Evolutionary conservation across 2,888 invertebrate species (phyloP), one percentile per base, ranked within the genome.

Genomic region (Macrophya alboannulata): DNA sequence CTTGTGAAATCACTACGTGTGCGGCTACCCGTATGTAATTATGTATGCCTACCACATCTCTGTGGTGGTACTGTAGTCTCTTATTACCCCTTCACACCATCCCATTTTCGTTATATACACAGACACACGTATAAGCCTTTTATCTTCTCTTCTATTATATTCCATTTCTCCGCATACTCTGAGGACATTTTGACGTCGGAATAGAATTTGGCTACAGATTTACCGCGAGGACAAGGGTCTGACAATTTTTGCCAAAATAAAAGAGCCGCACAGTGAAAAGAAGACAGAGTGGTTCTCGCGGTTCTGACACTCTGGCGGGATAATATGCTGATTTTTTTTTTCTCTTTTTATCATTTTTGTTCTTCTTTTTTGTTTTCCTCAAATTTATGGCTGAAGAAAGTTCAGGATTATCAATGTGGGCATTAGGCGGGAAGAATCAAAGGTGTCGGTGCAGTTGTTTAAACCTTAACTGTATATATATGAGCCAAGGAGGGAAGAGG

Each of bases 401-500:
- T 37, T 2, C 6, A 68, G 68, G 68, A 68, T 25, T 12, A 68
- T 37, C 15, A 68, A 25, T 68, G 31, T 37, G 37, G 37, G 37
- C 15, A 68, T 8, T 15, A 8, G 4, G 68, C 68, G 37, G 31
- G 68, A 25, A 68, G 4, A 68, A 68, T 68, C 31, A 68, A 45
- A 74, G 72, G 72, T 74, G 72, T 74, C 72, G 72, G 45, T 45
- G 72, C 4, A 68, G 68, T 17, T 17, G 68, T 37, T 68, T 62
- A 25, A 62, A 21, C n/a, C n/a, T n/a, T n/a, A n/a, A n/a, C n/a
- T n/a, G n/a, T n/a, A n/a, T n/a, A n/a, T 21, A 40, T 17, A 74
- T 10, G 45, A 43, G 72, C 45, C 45, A 74, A 74, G 72, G 72
- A 74, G 72, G 81, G 25, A 81, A 65, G 81, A 81, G 81, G 81